These are phyloP conservation scores for Monoplex corrugatus DNA, from an alignment of 2,888 invertebrate genomes.

Conservation along the genomic window DNA sequence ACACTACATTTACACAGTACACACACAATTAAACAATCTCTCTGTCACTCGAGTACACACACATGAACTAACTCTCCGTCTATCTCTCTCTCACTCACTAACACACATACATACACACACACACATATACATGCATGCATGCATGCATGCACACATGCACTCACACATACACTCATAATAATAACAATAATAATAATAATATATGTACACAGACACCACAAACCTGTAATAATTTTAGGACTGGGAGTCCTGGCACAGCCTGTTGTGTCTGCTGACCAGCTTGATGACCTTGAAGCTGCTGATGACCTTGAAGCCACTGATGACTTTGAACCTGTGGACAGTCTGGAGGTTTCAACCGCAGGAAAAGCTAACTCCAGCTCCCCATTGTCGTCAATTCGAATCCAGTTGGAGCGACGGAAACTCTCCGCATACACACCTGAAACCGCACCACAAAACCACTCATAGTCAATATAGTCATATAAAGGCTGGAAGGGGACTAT, in stretches of 20 bases:
- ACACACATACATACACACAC: background rate
- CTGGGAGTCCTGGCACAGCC: background rate
- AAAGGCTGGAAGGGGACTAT: too few species aligned
- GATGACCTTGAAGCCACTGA: background rate
- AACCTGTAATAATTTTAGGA: conserved; percentile 18
- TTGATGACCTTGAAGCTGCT: background rate
- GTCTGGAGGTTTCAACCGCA: background rate
- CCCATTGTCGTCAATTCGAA: conserved; percentile 88
- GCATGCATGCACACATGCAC: too few species aligned
- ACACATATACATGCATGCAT: too few species aligned
- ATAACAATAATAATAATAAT: too few species aligned
- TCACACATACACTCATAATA: too few species aligned
- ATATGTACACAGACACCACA: background rate
- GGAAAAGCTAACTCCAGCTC: conserved; percentile 50
- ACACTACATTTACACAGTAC: background rate
- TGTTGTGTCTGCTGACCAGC: background rate
- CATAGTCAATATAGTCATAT: too few species aligned
- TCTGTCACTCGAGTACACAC: background rate
- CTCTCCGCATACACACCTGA: conserved; percentile 89
- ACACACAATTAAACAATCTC: background rate
- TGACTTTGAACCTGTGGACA: conserved; percentile 18
- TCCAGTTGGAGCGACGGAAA: conserved; percentile 88
- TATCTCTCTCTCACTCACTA: too few species aligned
- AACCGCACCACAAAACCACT: too few species aligned
- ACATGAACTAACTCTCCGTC: background rate